These are phyloP conservation scores for Oreamnos americanus DNA, from an alignment of 2,113 vertebrate genomes.

Conservation along the genomic window DNA sequence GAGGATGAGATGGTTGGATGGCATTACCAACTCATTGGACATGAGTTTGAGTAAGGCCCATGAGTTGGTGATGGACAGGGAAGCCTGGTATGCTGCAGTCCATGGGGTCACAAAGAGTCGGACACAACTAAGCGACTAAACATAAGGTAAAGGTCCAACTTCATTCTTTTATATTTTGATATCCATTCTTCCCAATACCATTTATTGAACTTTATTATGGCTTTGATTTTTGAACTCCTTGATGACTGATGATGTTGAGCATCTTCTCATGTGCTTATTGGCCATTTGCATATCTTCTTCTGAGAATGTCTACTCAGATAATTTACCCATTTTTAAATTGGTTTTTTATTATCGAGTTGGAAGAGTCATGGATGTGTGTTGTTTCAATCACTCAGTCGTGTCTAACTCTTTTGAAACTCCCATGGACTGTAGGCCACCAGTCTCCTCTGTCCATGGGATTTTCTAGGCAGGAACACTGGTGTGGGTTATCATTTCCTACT, in stretches of 20 bases:
- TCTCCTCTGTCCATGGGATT: background rate
- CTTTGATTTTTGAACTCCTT: background rate
- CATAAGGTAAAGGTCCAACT: background rate
- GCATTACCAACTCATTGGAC: background rate
- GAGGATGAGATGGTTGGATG: background rate
- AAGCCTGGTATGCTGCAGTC: background rate
- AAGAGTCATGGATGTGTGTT: background rate
- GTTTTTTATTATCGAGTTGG: too few relatives aligned
- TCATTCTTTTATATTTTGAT: background rate
- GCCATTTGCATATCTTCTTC: background rate
- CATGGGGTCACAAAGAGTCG: background rate
- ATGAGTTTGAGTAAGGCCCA: background rate
- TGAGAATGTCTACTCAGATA: background rate
- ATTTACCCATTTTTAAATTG: background rate
- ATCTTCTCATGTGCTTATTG: background rate
- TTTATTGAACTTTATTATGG: background rate
- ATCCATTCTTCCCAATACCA: background rate
- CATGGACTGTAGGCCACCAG: background rate
- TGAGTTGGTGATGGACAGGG: background rate
- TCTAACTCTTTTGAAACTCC: background rate
- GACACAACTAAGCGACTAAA: background rate
- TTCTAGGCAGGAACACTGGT: background rate
- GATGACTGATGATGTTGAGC: background rate
- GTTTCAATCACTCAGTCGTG: background rate
- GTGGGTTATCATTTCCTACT: background rate